A percentile compares a stretch with the other conserved stretches of the same genome.
These are phyloP conservation scores for Cyphomyrus discorhynchus DNA, from an alignment of 2,113 vertebrate species.

Conservation along the genomic window DNA sequence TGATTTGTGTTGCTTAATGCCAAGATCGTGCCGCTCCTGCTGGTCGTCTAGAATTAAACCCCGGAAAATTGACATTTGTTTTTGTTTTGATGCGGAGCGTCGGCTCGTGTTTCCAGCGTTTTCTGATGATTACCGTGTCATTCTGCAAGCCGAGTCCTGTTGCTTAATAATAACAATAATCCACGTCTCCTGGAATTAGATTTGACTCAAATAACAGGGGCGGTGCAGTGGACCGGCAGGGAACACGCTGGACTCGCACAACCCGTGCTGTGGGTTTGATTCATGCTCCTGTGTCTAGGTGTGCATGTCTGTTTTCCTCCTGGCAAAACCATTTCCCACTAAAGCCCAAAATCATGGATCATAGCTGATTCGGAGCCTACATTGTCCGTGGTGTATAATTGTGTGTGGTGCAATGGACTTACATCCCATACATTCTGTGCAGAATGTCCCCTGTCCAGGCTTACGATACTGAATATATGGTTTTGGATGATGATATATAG, in stretches of 20 bases:
- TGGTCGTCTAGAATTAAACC: neutral
- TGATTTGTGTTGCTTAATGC: neutral
- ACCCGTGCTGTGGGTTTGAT: neutral
- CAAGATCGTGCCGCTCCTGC: neutral
- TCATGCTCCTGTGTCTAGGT: neutral
- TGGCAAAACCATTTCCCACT: neutral
- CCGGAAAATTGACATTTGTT: slow-evolving; percentile 13
- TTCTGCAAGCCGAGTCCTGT: neutral
- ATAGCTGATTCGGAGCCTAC: neutral
- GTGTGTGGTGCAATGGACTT: neutral
- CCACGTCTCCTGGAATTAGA: neutral
- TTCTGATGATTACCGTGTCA: slow-evolving; percentile 9
- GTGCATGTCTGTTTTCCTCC: neutral
- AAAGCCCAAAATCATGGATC: neutral
- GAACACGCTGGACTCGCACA: neutral
- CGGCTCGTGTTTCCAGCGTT: neutral
- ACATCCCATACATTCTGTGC: neutral
- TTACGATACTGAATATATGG: neutral
- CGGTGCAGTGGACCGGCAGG: neutral
- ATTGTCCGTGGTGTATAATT: neutral
- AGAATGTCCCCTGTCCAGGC: neutral
- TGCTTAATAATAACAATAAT: slow-evolving; percentile 8
- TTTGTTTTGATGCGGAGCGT: slow-evolving; percentile 11
- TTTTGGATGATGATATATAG: neutral
- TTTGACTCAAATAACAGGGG: neutral